Percentiles rank a stretch among this genome's conserved stretches.
phyloP scores from a whole-genome alignment of 2,113 vertebrate species.

The Notothenia rossii region DNA sequence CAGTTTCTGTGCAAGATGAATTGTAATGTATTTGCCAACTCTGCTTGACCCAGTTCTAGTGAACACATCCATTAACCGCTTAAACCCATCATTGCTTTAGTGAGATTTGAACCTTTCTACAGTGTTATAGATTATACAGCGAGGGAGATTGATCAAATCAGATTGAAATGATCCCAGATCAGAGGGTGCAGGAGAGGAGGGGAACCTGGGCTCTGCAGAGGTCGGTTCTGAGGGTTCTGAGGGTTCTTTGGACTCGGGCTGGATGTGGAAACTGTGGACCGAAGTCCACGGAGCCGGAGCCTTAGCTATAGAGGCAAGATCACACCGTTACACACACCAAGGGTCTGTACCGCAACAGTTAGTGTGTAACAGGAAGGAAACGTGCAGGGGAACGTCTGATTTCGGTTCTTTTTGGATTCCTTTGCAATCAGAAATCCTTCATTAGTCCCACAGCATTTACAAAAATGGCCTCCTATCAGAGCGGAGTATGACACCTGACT shows the following conservation, averaged over 20 bases:
- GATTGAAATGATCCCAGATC: constrained; percentile 27
- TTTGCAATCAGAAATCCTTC: too few relatives aligned
- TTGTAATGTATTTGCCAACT: neutral
- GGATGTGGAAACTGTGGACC: constrained; percentile 80
- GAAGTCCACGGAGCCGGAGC: constrained; percentile 78
- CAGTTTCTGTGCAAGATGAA: neutral
- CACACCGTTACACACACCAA: constrained; percentile 58
- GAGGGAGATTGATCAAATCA: constrained; percentile 13
- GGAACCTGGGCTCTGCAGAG: constrained; percentile 69
- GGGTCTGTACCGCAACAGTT: neutral
- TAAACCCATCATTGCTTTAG: constrained; percentile 1
- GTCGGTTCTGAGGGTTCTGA: constrained; percentile 48
- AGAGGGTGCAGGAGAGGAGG: constrained; percentile 43
- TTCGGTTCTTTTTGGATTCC: too few relatives aligned
- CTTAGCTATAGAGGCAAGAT: constrained; percentile 74
- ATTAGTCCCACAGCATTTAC: too few relatives aligned
- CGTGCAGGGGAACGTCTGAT: neutral
- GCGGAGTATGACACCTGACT: too few relatives aligned
- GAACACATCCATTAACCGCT: neutral
- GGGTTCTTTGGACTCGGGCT: constrained; percentile 65
- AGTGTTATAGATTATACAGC: constrained; percentile 32
- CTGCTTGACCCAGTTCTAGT: constrained; percentile 36
- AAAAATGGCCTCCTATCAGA: too few relatives aligned
- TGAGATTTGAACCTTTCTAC: constrained; percentile 32
- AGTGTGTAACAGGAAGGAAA: constrained; percentile 15